A percentile compares a stretch with the other conserved stretches of the same genome.
Evolutionary conservation across 92 coral and sea anemone genomes (phyloP).

Genomic region (Heteractis magnifica): DNA sequence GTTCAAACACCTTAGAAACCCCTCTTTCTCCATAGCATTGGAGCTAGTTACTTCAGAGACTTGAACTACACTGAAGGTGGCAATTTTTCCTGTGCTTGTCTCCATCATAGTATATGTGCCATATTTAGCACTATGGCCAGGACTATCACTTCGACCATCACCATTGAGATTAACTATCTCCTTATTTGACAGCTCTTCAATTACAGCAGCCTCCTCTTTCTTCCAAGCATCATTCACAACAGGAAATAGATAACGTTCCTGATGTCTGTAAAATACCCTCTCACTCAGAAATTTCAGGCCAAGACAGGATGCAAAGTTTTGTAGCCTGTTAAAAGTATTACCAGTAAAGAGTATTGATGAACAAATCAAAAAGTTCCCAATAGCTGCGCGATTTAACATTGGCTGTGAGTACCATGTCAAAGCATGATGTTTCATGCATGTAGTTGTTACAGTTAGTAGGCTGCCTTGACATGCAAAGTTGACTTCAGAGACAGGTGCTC

Average conservation of each 20-base stretch:
- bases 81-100: constrained; percentile 39
- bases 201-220: constrained; percentile 12
- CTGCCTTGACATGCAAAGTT: constrained; percentile 34
- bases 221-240: constrained; percentile 28
- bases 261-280: constrained; percentile 18
- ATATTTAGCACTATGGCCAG: constrained; percentile 64
- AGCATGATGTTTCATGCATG: constrained; percentile 45
- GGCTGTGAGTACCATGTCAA: constrained; percentile 62
- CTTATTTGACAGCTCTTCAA: constrained; percentile 26
- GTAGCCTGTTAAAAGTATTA: constrained; percentile 48
- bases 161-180: constrained; percentile 50
- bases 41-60: constrained; percentile 55
- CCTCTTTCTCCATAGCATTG: constrained; percentile 44
- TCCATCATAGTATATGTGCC: constrained; percentile 33
- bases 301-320: constrained; percentile 50
- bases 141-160: constrained; percentile 70
- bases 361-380: constrained; percentile 55
- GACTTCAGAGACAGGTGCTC: constrained; percentile 11
- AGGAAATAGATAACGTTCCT: constrained; percentile 31
- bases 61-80: constrained; percentile 45
- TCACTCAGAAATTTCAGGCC: constrained; percentile 36
- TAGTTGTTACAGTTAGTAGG: constrained; percentile 32
- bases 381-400: constrained; percentile 40
- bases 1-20: constrained; percentile 39
- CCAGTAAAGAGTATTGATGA: constrained; percentile 69